Evolutionary conservation across 2,113 vertebrate species (phyloP), one percentile per base, ranked within the genome.

Genomic region (Phycodurus eques): DNA sequence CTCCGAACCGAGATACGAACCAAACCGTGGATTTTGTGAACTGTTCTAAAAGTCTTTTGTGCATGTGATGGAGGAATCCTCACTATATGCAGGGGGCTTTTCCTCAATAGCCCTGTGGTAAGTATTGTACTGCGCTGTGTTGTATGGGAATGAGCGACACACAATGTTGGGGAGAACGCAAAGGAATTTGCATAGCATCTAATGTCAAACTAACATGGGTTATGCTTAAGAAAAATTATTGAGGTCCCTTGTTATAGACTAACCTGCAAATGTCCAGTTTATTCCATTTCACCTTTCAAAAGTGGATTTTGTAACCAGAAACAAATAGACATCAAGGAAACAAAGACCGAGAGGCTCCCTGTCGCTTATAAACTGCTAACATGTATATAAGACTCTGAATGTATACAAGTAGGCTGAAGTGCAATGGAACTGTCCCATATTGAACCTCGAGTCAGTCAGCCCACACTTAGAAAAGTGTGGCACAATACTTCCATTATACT

Each of bases 401-500:
- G 31, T 35, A 31, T n/a, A 63, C 63, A 42, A 68, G 27, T 57
- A 72, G 70, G 44, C 43, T 9, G n/a, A 51, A 82, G 80, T 89
- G 72, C 84, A 77, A 72, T 76, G 72, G 69, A 78, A 79, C 81
- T 78, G 87, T 86, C 83, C 74, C 71, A 74, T 85, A 77, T 80
- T 91, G 88, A 88, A 91, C 90, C 12, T 73, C 71, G 22, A 89
- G 64, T 88, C 80, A 49, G 74, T 71, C 78, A 77, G 83, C 91
- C 82, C 85, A 85, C 83, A 82, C 72, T 76, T 76, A 76, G 76
- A 87, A 72, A 84, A 81, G 74, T 71, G 61, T 80, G 72, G 71
- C 83, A 94, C 92, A 93, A 88, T 89, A 70, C 89, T 75, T 63
- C 49, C 80, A 92, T 93, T 93, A 80, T 93, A 64, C 81, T 19